Evolutionary conservation across 2,888 invertebrate species (phyloP).

Genomic region (Sipha maydis): DNA sequence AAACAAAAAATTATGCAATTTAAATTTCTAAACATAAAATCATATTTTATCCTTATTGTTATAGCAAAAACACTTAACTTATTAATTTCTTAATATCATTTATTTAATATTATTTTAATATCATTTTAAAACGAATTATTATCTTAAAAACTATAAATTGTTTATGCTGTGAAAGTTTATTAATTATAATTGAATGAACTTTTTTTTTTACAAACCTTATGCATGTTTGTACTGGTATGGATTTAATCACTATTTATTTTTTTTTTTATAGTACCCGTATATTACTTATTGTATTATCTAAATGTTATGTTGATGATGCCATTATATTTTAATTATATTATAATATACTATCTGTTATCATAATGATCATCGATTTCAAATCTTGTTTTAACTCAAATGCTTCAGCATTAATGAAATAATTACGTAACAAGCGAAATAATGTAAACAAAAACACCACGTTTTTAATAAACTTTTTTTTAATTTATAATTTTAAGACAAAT

Average conservation of each 20-base stretch:
- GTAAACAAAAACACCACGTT: too few species aligned
- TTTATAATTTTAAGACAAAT: too few species aligned
- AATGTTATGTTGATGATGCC: background rate
- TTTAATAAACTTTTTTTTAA: too few species aligned
- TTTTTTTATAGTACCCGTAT: too few species aligned
- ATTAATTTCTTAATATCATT: too few species aligned
- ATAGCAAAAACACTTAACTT: too few species aligned
- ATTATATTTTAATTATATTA: background rate
- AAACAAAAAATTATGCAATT: too few species aligned
- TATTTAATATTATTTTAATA: too few species aligned
- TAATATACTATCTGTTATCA: background rate
- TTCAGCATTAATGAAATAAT: background rate
- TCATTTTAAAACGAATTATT: background rate
- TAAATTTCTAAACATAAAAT: too few species aligned
- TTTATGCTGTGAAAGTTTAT: background rate
- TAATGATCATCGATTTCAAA: background rate
- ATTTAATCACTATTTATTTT: background rate
- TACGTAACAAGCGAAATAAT: too few species aligned
- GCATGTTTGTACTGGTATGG: background rate
- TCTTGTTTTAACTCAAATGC: background rate
- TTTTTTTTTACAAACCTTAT: background rate
- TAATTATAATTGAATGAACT: background rate
- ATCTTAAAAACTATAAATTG: background rate
- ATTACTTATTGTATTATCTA: background rate
- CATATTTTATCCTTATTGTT: too few species aligned